These are phyloP conservation scores for Phaethon lepturus DNA, from an alignment of 2,113 vertebrate genomes.

Conservation along the genomic window DNA sequence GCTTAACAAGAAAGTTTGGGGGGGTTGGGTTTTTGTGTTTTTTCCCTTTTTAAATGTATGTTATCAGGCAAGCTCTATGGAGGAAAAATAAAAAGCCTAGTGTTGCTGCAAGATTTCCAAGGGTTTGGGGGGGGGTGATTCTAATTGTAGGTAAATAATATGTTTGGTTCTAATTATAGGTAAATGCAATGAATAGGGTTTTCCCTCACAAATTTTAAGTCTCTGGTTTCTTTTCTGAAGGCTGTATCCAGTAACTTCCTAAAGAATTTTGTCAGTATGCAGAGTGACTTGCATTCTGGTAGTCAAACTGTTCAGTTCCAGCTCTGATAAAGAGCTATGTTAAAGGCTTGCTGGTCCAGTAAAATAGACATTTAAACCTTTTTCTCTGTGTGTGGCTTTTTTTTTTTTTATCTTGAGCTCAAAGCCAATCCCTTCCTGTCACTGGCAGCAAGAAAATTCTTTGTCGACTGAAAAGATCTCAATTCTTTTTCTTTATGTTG, in stretches of 20 bases:
- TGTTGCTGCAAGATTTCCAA: background rate
- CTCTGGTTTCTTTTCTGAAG: background rate
- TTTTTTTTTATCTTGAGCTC: background rate
- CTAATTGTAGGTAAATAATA: background rate
- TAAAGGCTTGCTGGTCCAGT: background rate
- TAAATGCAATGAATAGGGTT: background rate
- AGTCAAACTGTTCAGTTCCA: background rate
- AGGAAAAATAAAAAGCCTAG: background rate
- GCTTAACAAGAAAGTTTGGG: background rate
- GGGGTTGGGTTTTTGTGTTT: background rate
- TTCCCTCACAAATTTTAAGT: background rate
- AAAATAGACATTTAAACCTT: background rate
- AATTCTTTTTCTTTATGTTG: background rate
- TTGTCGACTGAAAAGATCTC: background rate
- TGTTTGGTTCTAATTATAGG: accelerated
- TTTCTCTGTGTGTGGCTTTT: too few relatives aligned
- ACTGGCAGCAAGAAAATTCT: background rate
- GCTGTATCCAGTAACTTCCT: background rate
- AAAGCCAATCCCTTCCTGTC: background rate
- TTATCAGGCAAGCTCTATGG: background rate
- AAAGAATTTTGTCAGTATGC: background rate
- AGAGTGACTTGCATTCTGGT: background rate
- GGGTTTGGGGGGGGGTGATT: too few relatives aligned
- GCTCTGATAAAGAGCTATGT: background rate
- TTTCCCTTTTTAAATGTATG: background rate